Conservation (phyloP, 2,113 vertebrate species). For the Oenanthe melanoleuca region DNA sequence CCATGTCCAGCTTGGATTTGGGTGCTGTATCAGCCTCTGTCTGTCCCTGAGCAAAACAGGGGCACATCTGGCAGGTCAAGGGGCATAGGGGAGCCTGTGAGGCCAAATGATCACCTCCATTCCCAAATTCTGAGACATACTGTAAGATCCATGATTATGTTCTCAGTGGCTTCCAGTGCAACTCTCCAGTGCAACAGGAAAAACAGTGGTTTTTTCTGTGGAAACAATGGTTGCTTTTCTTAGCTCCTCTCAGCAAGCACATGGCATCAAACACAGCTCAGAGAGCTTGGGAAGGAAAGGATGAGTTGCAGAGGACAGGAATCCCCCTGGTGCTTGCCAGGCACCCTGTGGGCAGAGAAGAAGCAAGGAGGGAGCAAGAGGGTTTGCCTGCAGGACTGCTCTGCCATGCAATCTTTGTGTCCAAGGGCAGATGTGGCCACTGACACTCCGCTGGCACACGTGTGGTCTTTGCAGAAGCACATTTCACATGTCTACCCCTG, state of each 20-base stretch:
- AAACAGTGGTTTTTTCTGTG: neutral
- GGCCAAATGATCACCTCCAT: neutral
- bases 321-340: neutral
- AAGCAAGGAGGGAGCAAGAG: neutral
- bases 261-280: neutral
- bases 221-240: neutral
- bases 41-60: neutral
- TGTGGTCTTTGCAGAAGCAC: neutral
- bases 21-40: neutral
- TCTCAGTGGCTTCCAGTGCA: neutral
- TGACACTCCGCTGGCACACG: rapidly evolving
- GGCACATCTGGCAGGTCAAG: neutral
- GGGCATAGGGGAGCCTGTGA: rapidly evolving
- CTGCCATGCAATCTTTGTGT: rapidly evolving
- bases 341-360: neutral
- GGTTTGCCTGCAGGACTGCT: neutral
- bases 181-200: neutral
- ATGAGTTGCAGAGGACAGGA: neutral
- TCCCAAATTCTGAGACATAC: neutral
- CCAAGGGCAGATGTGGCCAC: rapidly evolving
- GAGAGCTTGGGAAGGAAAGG: neutral
- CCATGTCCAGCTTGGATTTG: too few species aligned
- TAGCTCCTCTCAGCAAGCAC: neutral
- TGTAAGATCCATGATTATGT: rapidly evolving
- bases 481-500: neutral